Conservation (phyloP, 2,888 invertebrate genomes). For the Limnephilus rhombicus region DNA sequence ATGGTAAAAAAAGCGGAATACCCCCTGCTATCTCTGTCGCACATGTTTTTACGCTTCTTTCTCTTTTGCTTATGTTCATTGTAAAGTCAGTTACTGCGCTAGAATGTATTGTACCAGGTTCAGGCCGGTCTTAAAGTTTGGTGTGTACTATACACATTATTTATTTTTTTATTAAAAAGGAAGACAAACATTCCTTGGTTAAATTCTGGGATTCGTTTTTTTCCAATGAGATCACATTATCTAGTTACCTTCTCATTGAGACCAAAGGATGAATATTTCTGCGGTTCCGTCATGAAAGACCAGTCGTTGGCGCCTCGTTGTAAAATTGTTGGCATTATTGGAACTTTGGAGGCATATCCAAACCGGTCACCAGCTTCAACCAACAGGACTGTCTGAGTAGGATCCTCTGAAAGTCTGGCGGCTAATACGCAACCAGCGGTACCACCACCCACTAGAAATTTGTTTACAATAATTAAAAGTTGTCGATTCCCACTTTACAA, state of each 20-base stretch:
- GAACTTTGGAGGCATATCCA: constrained; percentile 81
- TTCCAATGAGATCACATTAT: not conserved
- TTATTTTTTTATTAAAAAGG: too few relatives aligned
- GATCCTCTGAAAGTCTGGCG: constrained; percentile 79
- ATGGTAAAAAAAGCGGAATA: too few relatives aligned
- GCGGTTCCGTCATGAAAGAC: constrained; percentile 81
- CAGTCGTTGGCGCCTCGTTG: constrained; percentile 84
- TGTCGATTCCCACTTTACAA: not conserved
- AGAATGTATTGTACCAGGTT: too few relatives aligned
- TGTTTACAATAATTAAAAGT: not conserved
- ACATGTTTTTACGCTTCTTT: too few relatives aligned
- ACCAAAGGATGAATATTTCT: constrained; percentile 82
- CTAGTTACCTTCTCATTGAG: constrained; percentile 76
- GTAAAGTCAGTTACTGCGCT: too few relatives aligned
- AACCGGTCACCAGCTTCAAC: constrained; percentile 86
- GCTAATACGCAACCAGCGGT: constrained; percentile 86
- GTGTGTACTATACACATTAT: too few relatives aligned
- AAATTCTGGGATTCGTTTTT: not conserved
- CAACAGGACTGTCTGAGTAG: constrained; percentile 78
- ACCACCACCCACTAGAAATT: constrained; percentile 82
- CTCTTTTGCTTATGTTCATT: too few relatives aligned
- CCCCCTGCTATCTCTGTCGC: too few relatives aligned
- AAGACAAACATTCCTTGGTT: not conserved
- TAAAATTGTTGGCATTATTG: constrained; percentile 82
- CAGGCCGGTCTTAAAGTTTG: too few relatives aligned